phyloP scores from a whole-genome alignment of 2,797 vertebrate species.

The Manis crassicaudata region DNA sequence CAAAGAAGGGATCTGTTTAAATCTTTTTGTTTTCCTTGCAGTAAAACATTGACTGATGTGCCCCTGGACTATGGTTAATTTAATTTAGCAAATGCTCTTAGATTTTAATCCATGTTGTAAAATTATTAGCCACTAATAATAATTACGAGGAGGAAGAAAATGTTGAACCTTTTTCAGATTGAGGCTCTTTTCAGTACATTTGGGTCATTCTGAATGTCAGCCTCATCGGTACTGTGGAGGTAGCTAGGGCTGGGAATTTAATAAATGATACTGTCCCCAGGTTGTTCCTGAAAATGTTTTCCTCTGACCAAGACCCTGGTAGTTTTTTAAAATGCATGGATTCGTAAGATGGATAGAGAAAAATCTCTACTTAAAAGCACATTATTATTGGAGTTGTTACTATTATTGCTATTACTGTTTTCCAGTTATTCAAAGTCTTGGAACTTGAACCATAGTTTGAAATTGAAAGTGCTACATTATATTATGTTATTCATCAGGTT shows the following conservation, averaged over 20 bases:
- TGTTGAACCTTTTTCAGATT: neutral
- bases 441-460: conserved; percentile 12
- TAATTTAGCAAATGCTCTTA: conserved; percentile 18
- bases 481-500: neutral
- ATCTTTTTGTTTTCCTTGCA: conserved; percentile 29
- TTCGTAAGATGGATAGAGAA: neutral
- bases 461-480: neutral
- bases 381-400: neutral
- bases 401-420: neutral
- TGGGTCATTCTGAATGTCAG: conserved; percentile 9
- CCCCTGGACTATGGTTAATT: neutral
- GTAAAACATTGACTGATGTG: conserved; percentile 1
- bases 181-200: neutral
- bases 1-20: neutral
- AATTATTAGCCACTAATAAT: conserved; percentile 18
- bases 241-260: neutral
- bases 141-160: neutral
- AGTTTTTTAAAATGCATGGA: neutral
- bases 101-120: conserved; percentile 12
- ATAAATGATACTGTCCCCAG: neutral
- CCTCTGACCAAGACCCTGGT: neutral
- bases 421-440: conserved; percentile 19
- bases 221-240: neutral
- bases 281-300: conserved; percentile 6
- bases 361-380: neutral